Evolutionary conservation across 2,888 invertebrate genomes (phyloP), one percentile per base, ranked within the genome.

Genomic region (Syritta pipiens): DNA sequence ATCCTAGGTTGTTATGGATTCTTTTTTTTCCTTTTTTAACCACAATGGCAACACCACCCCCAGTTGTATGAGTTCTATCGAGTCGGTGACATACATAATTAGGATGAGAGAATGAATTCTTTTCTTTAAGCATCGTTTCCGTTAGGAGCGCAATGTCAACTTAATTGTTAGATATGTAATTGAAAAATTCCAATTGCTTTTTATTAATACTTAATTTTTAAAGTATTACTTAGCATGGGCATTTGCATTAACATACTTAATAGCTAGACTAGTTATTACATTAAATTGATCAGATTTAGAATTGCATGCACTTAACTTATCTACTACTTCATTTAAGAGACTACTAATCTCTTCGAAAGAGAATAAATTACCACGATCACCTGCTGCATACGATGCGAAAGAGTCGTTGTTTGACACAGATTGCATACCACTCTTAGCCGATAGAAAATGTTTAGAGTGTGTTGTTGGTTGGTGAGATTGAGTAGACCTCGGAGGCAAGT

Each of bases 1-100:
- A 10, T 22, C 42, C 42, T 42, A 22, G 42, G n/a, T 42, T 42
- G n/a, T 20, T 42, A 10, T 42, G 42, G 42, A n/a, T 42, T 42
- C 20, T 9, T 42, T n/a, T n/a, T n/a, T n/a, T n/a, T n/a, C 42
- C 22, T 42, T 42, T 22, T 42, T n/a, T 44, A 10, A 22, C 22
- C 10, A 22, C 44, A 44, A 44, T 20, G 22, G 44, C 44, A 44
- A 22, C 44, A 7, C 44, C 44, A 20, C 44, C 22, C 10, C 44
- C n/a, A n/a, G 44, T 44, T 19, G 22, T 44, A 44, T 44, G 10
- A 10, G 44, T 22, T n/a, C 20, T 22, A 42, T 42, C 22, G 17
- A 42, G 22, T 14, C 32, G 32, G n/a, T 32, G 14, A 4, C n/a
- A 22, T 22, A 24, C 10, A 3, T 1, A 44, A 44, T 24, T 24